phyloP scores from a whole-genome alignment of 1,140 invertebrate species.

The Helicoverpa armigera region DNA sequence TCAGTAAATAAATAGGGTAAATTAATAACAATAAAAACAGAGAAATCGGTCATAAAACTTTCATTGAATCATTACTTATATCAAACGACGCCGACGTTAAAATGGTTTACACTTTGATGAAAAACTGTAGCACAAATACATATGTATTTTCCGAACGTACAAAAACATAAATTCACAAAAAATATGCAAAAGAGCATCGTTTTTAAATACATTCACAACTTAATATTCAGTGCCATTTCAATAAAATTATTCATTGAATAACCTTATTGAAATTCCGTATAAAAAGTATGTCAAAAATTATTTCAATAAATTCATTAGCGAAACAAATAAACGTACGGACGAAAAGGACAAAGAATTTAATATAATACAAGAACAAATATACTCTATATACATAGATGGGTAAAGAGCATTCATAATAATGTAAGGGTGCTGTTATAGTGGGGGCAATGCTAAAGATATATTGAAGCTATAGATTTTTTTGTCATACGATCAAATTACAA shows the following conservation, averaged over 20 bases:
- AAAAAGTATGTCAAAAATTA: slow-evolving; percentile 27
- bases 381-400: not conserved
- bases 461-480: not conserved
- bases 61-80: too few species aligned
- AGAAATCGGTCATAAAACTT: too few species aligned
- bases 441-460: not conserved
- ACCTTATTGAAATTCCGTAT: not conserved
- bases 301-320: slow-evolving; percentile 22
- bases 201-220: not conserved
- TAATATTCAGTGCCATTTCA: not conserved
- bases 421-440: not conserved
- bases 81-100: too few species aligned
- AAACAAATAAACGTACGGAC: slow-evolving; percentile 5
- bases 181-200: not conserved
- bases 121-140: too few species aligned
- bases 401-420: not conserved
- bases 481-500: not conserved
- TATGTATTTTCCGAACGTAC: not conserved
- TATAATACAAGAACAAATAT: not conserved
- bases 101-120: too few species aligned
- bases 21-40: too few species aligned
- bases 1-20: too few species aligned
- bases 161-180: not conserved
- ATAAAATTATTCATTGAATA: not conserved
- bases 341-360: slow-evolving; percentile 14